Evolutionary conservation across 2,888 invertebrate species (phyloP).

Genomic region (Hemaris fuciformis): DNA sequence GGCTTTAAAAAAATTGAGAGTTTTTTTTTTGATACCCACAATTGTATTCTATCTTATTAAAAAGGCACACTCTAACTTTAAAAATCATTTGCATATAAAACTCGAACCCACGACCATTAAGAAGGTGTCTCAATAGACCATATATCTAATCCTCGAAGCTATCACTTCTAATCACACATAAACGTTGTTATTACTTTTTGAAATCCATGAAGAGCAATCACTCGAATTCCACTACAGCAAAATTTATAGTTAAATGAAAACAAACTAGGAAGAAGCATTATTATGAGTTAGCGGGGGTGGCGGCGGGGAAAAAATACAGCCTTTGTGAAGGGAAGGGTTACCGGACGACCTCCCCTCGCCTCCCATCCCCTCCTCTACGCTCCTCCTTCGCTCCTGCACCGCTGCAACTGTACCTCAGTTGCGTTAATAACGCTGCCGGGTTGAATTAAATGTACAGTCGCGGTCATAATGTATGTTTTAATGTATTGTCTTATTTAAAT

Average conservation of each 20-base stretch:
- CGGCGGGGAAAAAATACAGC: slow-evolving; percentile 2
- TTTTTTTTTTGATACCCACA: too few species aligned
- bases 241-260: slow-evolving; percentile 3
- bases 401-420: slow-evolving; percentile 7
- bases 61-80: too few species aligned
- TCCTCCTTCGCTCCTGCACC: not conserved
- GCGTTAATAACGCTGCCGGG: slow-evolving; percentile 15
- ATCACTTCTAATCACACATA: not conserved
- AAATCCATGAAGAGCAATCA: not conserved
- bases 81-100: too few species aligned
- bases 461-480: not conserved
- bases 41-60: too few species aligned
- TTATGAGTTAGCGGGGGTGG: slow-evolving; percentile 5
- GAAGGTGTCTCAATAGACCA: too few species aligned
- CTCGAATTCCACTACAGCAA: not conserved
- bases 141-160: too few species aligned
- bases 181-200: not conserved
- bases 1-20: too few species aligned
- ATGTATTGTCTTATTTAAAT: not conserved
- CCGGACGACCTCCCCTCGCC: not conserved
- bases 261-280: slow-evolving; percentile 2
- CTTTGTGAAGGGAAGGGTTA: not conserved
- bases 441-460: slow-evolving; percentile 17
- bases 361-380: not conserved
- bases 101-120: too few species aligned